phyloP scores from a whole-genome alignment of 2,797 vertebrate genomes.

The Megaceryle alcyon region DNA sequence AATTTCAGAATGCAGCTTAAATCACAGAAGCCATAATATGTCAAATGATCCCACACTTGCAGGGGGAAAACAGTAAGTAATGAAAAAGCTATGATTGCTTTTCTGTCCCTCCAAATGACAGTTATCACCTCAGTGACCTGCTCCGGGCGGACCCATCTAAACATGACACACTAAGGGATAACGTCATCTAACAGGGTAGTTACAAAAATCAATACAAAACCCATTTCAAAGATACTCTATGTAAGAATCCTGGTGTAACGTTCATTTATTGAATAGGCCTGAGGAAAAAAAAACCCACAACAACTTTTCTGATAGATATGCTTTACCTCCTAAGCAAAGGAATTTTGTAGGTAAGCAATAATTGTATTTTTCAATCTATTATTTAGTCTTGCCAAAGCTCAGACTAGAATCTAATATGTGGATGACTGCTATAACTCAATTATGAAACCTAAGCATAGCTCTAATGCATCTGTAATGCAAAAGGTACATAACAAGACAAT shows the following conservation, averaged over 20 bases:
- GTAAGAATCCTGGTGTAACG: conserved; percentile 90
- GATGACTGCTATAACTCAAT: conserved; percentile 87
- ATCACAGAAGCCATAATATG: conserved; percentile 99
- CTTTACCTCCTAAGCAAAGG: conserved; percentile 90
- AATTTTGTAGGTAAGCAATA: conserved; percentile 93
- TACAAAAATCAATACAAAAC: conserved; percentile 99
- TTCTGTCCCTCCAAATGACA: conserved; percentile 99
- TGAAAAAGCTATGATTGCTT: conserved; percentile 99
- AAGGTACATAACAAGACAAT: conserved; percentile 38
- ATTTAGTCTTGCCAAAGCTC: conserved; percentile 86
- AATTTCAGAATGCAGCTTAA: conserved; percentile 99
- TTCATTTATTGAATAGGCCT: conserved; percentile 99
- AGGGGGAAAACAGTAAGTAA: conserved; percentile 99
- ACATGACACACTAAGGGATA: conserved; percentile 99
- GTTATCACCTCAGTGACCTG: conserved; percentile 99
- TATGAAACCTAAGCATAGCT: conserved; percentile 72
- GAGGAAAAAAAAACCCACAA: conserved; percentile 84
- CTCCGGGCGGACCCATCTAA: conserved; percentile 95
- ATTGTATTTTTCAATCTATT: conserved; percentile 92
- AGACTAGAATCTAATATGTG: conserved; percentile 79
- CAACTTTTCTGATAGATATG: conserved; percentile 96
- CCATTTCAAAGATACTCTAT: conserved; percentile 99
- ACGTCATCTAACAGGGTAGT: conserved; percentile 99
- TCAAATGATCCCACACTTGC: conserved; percentile 96
- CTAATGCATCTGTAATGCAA: conserved; percentile 63